Percentiles rank a stretch among this genome's conserved stretches.
Conservation (phyloP, 2,797 vertebrate species). For the Myripristis murdjan region DNA sequence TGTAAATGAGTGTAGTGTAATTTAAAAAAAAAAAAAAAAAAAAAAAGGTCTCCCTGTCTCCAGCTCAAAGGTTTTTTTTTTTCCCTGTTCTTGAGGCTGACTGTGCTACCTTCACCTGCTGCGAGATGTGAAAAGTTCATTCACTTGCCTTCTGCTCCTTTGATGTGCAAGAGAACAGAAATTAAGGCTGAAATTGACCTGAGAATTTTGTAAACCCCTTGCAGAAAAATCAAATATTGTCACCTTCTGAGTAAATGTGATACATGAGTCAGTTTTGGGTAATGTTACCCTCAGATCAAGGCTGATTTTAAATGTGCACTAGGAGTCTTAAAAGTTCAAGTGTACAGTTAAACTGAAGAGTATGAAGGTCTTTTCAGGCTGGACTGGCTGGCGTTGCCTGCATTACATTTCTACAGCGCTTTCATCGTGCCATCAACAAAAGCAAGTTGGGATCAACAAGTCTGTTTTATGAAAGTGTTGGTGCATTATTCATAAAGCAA, state of each 20-base stretch:
- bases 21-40: constrained; percentile 16
- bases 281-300: constrained; percentile 1
- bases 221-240: background rate
- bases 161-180: constrained; percentile 38
- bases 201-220: too few species aligned
- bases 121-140: constrained; percentile 53
- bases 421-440: constrained; percentile 54
- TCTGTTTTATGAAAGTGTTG: constrained; percentile 50
- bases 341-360: constrained; percentile 7
- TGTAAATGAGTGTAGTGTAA: constrained; percentile 17
- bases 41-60: constrained; percentile 36
- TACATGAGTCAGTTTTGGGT: too few species aligned
- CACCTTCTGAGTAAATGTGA: too few species aligned
- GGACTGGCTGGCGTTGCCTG: background rate
- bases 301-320: background rate
- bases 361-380: background rate
- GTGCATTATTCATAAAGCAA: constrained; percentile 72
- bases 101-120: constrained; percentile 42
- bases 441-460: constrained; percentile 59
- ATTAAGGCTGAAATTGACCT: constrained; percentile 5
- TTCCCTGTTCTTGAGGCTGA: constrained; percentile 32
- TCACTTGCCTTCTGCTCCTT: constrained; percentile 8
- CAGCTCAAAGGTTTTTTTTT: constrained; percentile 27
- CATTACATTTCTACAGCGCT: constrained; percentile 22
- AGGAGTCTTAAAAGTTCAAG: background rate